Percentiles rank a stretch among this genome's conserved stretches.
phyloP scores from a whole-genome alignment of 2,797 vertebrate genomes.

The Miichthys miiuy region DNA sequence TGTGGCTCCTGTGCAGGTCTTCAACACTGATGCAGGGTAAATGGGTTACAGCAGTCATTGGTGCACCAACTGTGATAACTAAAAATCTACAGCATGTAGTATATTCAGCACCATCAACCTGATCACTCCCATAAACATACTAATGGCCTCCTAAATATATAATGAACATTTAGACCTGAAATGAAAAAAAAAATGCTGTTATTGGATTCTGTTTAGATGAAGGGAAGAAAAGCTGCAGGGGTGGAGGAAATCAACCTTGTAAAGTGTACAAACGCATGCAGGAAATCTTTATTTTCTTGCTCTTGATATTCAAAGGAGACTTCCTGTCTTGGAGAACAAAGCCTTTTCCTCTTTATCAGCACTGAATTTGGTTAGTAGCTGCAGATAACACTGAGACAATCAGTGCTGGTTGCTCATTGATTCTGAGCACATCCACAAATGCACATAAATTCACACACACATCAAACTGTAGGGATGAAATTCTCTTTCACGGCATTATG shows the following conservation, averaged over 20 bases:
- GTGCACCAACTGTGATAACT: slow-evolving; percentile 33
- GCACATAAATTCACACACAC: slow-evolving; percentile 18
- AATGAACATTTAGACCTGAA: slow-evolving; percentile 38
- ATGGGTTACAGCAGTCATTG: slow-evolving; percentile 43
- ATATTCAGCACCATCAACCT: slow-evolving; percentile 31
- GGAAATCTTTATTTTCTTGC: slow-evolving; percentile 52
- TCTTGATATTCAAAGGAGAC: slow-evolving; percentile 53
- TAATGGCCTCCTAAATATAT: slow-evolving; percentile 52
- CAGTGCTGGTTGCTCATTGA: slow-evolving; percentile 38
- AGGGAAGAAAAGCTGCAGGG: slow-evolving; percentile 31
- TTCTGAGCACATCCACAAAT: slow-evolving; percentile 32
- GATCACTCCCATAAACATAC: slow-evolving; percentile 47
- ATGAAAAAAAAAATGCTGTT: slow-evolving; percentile 9
- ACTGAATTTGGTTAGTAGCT: slow-evolving; percentile 45
- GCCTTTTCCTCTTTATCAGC: slow-evolving; percentile 47
- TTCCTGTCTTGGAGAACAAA: slow-evolving; percentile 40
- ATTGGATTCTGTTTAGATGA: slow-evolving; percentile 22
- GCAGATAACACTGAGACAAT: slow-evolving; percentile 64
- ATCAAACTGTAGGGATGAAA: slow-evolving; percentile 55
- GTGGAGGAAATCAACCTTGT: not conserved
- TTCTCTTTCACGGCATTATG: slow-evolving; percentile 63
- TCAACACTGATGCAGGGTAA: slow-evolving; percentile 49
- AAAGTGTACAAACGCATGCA: not conserved
- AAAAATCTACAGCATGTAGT: slow-evolving; percentile 25
- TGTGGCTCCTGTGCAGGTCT: slow-evolving; percentile 44